Evolutionary conservation across 2,113 vertebrate species (phyloP).

Genomic region (Chloropsis cyanopogon): DNA sequence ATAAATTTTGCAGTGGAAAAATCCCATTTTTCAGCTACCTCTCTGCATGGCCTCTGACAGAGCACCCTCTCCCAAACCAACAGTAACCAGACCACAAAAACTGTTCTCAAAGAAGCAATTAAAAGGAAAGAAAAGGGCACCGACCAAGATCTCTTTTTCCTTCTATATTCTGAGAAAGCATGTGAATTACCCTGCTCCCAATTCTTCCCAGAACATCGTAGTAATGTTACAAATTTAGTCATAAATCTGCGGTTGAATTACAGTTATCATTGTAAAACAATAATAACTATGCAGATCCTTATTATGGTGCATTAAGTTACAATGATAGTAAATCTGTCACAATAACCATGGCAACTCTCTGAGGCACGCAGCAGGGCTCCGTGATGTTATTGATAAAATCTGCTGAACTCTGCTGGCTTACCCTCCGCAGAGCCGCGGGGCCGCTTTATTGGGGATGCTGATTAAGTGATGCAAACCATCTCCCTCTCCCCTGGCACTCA

Average conservation of each 20-base stretch:
- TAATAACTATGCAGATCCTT: constrained; percentile 67
- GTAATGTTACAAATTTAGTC: constrained; percentile 51
- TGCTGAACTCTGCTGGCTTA: constrained; percentile 62
- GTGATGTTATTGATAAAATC: constrained; percentile 69
- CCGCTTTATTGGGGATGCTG: constrained; percentile 34
- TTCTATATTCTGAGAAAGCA: constrained; percentile 43
- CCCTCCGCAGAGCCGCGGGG: constrained; percentile 55
- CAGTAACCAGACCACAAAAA: constrained; percentile 54
- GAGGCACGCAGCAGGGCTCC: constrained; percentile 39
- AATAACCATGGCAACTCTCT: constrained; percentile 68
- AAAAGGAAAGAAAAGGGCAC: constrained; percentile 32
- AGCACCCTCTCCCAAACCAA: constrained; percentile 43
- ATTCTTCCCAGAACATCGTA: constrained; percentile 23
- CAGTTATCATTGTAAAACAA: constrained; percentile 65
- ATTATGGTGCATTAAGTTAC: constrained; percentile 59
- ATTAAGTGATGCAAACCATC: constrained; percentile 65
- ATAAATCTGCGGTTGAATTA: constrained; percentile 54
- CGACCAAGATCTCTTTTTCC: background rate
- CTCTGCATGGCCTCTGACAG: background rate
- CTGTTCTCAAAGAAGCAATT: constrained; percentile 21
- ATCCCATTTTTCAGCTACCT: constrained; percentile 43
- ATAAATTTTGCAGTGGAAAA: constrained; percentile 52
- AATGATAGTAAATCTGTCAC: constrained; percentile 70
- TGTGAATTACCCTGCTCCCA: constrained; percentile 33
- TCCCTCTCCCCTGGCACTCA: constrained; percentile 36